Evolutionary conservation across 1,140 invertebrate species (phyloP), one percentile per base, ranked within the genome.

Genomic region (Choristoneura fumiferana): DNA sequence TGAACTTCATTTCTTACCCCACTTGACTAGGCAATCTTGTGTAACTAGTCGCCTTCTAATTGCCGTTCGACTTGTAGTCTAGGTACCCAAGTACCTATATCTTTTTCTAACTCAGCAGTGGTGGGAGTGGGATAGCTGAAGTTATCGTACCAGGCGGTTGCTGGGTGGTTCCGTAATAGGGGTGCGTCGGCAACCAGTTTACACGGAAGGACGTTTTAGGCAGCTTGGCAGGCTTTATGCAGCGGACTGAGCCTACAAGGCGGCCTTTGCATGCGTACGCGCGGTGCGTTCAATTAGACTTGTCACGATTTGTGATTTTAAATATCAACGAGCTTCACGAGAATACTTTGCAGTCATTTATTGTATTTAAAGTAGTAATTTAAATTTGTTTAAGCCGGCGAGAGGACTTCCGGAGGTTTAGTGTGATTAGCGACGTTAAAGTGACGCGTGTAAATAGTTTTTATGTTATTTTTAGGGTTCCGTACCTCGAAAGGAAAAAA

Each of bases 171-270:
- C 17, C 43, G 43, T 49, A 49, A 49, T 49, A 49, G 43, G 43
- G 43, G 43, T 29, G 22, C 22, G 22, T 12, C 43, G 43, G 54
- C 65, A 67, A 77, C 75, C 67, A 69, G 78, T 78, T 78, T 75
- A 77, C 65, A 60, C 67, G 76, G 71, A 78, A 81, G 71, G 72
- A 81, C 70, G 64, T 78, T 78, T 78, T 75, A 76, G 73, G 76
- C 67, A 62, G 57, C 63, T 62, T 54, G 65, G 64, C 65, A 55
- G 56, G 67, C 65, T 70, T 64, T 67, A 67, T 59, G 61, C 59
- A 53, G 64, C 61, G 64, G 69, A 66, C 62, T 63, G 64, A 67
- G 63, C 61, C 73, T 67, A 76, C 73, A 73, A 70, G 60, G 60
- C 53, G 12, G 49, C 49, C 63, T 67, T 67, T 69, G 67, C 65